These are phyloP conservation scores for Stictonetta naevosa DNA, from an alignment of 2,113 vertebrate genomes.

Conservation along the genomic window DNA sequence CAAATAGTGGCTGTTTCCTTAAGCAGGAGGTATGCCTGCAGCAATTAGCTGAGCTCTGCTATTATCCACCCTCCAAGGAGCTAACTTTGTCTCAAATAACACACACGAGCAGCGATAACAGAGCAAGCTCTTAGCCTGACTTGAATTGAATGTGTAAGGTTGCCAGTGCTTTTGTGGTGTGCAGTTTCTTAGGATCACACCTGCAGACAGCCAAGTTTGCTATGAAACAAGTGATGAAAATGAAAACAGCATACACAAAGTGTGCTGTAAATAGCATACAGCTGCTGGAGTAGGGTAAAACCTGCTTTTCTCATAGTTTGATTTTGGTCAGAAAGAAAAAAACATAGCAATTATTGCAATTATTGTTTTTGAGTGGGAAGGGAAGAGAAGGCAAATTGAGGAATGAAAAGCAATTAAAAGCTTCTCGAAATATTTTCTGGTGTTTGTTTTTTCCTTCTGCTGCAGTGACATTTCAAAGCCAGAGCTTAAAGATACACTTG, in stretches of 20 bases:
- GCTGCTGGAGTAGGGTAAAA: neutral
- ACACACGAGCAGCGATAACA: neutral
- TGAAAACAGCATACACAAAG: neutral
- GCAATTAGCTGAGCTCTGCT: neutral
- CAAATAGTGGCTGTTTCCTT: neutral
- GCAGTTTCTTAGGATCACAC: neutral
- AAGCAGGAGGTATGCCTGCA: neutral
- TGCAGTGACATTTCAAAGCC: neutral
- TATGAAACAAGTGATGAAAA: neutral
- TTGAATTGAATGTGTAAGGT: neutral
- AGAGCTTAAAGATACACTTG: neutral
- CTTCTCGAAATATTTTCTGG: neutral
- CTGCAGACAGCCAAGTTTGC: neutral
- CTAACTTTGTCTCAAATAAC: neutral
- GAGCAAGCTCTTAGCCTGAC: neutral
- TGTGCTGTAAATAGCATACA: neutral
- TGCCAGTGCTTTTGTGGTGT: neutral
- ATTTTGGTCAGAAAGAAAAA: neutral
- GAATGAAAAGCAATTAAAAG: constrained; percentile 4
- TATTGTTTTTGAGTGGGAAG: neutral
- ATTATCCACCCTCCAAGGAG: neutral
- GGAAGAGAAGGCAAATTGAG: neutral
- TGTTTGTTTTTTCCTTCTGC: neutral
- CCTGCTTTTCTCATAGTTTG: neutral
- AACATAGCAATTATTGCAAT: neutral